Conservation (phyloP, 2,113 vertebrate species). For the Saguinus midas region DNA sequence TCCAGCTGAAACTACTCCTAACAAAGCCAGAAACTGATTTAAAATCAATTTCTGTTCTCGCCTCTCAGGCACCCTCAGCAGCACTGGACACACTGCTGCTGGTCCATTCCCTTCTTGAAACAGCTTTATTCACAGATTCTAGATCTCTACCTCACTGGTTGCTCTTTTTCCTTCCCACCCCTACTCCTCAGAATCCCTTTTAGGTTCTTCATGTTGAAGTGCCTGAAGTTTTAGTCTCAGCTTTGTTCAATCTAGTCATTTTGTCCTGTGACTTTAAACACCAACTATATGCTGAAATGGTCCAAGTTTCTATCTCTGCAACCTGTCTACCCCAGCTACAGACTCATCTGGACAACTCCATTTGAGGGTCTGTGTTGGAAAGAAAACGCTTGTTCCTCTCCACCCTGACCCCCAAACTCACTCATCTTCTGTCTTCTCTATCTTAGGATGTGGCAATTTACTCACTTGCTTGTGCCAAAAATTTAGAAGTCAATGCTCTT, state of each 20-base stretch:
- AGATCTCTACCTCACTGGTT: accelerated
- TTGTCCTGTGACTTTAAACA: not conserved
- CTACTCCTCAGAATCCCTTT: not conserved
- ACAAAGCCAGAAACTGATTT: not conserved
- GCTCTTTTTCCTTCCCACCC: not conserved
- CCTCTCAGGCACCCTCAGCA: not conserved
- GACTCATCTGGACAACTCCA: not conserved
- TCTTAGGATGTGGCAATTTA: not conserved
- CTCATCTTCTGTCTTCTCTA: not conserved
- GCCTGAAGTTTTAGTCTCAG: not conserved
- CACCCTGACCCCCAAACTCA: not conserved
- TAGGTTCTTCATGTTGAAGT: not conserved
- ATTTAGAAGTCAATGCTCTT: not conserved
- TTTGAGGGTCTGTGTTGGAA: too few relatives aligned
- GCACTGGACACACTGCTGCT: too few relatives aligned
- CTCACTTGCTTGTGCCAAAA: not conserved
- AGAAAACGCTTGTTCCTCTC: not conserved
- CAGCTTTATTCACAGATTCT: not conserved
- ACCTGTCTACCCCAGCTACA: not conserved
- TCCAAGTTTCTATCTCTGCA: not conserved
- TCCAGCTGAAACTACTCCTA: not conserved
- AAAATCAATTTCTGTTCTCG: not conserved
- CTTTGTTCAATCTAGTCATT: not conserved
- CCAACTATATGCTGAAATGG: not conserved
- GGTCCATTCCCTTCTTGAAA: not conserved